Base-by-base conservation (phyloP, 1,140 invertebrate species). In the Oncopodura yosiiana region DNA sequence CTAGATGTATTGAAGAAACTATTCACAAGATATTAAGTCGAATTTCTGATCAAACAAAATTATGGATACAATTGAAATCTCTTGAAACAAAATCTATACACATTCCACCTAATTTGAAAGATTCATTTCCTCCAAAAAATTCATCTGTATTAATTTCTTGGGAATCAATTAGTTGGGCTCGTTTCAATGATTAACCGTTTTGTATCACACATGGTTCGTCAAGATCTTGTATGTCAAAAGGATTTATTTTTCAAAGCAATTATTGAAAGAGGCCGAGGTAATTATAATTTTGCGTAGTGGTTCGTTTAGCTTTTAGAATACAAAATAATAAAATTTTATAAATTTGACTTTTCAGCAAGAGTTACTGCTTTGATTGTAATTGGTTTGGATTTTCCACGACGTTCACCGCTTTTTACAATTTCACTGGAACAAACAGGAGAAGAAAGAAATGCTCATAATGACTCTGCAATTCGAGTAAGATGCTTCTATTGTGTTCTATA, bases 351-450 rank as follows among this genome's bases (percentile, higher is more conserved):
- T 66, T 23, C 66, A 77, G 88, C 82, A 38, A 83, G 82, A 67
- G 70, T 94, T 53, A 76, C 81, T 14, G 82, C 85, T 39, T 75
- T 81, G 16, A 80, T 93, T 46, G 79, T 79, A 8, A 76, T 94
- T 19, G 82, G 81, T 39, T 81, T 84, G 60, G 81, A 89, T 68
- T 94, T 90, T 69, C 91, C 90, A 2, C 74, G 77, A 52, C 77
- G 79, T 41, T 75, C 81, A 14, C 86, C 89, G 4, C 67, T 91
- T 36, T 87, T 92, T 71, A 75, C 78, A 34, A 68, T 94, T 3
- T 65, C 66, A 38, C 60, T 78, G 1, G 66, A 60, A 41, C 50
- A 73, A 24, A 52, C 73, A 58, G 86, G 82, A 78, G 82, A 86
- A 66, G 80, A 79, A 6, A 74, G 80, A 49, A 77, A 81, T 66